phyloP scores from a whole-genome alignment of 2,113 vertebrate genomes.

The Epinephelus fuscoguttatus region DNA sequence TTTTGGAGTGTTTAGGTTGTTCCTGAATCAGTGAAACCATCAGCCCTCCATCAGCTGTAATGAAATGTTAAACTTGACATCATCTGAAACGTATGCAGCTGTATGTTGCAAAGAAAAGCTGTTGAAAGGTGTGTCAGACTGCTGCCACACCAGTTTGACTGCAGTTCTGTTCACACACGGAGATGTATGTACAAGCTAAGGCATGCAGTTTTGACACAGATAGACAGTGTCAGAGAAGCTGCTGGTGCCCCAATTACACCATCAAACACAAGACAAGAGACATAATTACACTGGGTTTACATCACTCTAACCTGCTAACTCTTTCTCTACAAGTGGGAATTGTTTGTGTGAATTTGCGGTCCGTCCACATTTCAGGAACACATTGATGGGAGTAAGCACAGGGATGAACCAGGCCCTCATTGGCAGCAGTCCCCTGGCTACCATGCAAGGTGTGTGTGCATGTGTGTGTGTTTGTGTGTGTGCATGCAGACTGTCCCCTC shows the following conservation, averaged over 20 bases:
- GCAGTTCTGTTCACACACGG: background rate
- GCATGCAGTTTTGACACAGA: background rate
- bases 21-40: background rate
- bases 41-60: background rate
- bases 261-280: background rate
- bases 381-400: constrained; percentile 92
- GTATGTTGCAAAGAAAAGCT: background rate
- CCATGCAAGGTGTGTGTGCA: constrained; percentile 92
- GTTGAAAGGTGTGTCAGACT: background rate
- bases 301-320: constrained; percentile 35
- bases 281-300: background rate
- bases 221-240: background rate
- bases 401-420: constrained; percentile 92
- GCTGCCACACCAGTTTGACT: background rate
- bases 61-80: background rate
- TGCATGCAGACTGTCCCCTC: constrained; percentile 11
- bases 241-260: too few species aligned
- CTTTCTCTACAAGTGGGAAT: constrained; percentile 43
- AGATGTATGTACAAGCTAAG: background rate
- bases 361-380: constrained; percentile 87
- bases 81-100: background rate
- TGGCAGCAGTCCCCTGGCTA: constrained; percentile 91
- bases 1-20: background rate
- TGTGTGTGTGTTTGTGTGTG: background rate
- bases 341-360: constrained; percentile 28